These are phyloP conservation scores for Molossus alvarezi DNA, from an alignment of 2,797 vertebrate genomes.

Conservation along the genomic window DNA sequence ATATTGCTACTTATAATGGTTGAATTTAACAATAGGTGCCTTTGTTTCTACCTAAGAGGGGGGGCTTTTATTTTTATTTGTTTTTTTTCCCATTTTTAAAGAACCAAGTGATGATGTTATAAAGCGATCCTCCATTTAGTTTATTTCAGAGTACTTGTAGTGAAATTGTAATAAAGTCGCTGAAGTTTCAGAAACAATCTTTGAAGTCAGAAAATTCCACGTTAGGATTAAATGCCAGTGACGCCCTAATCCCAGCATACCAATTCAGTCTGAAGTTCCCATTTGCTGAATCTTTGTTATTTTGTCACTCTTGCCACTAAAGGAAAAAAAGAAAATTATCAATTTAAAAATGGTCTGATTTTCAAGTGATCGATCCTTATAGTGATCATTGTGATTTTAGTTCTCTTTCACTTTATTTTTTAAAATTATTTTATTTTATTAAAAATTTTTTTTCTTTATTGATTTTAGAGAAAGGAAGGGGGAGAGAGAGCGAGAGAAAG, in stretches of 20 bases:
- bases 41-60: not conserved
- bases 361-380: not conserved
- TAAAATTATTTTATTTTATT: too few relatives aligned
- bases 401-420: not conserved
- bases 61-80: not conserved
- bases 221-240: not conserved
- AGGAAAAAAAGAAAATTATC: not conserved
- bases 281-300: not conserved
- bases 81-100: not conserved
- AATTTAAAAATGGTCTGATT: not conserved
- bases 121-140: not conserved
- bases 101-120: not conserved
- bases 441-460: too few relatives aligned
- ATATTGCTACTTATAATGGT: not conserved
- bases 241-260: not conserved
- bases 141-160: not conserved
- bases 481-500: too few relatives aligned
- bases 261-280: not conserved
- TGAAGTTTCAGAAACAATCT: not conserved
- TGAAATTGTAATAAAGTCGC: constrained; percentile 20
- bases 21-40: not conserved
- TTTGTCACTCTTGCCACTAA: not conserved
- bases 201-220: not conserved
- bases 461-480: too few relatives aligned
- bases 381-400: not conserved